phyloP scores from a whole-genome alignment of 2,113 vertebrate species.

The Synchiropus splendidus region DNA sequence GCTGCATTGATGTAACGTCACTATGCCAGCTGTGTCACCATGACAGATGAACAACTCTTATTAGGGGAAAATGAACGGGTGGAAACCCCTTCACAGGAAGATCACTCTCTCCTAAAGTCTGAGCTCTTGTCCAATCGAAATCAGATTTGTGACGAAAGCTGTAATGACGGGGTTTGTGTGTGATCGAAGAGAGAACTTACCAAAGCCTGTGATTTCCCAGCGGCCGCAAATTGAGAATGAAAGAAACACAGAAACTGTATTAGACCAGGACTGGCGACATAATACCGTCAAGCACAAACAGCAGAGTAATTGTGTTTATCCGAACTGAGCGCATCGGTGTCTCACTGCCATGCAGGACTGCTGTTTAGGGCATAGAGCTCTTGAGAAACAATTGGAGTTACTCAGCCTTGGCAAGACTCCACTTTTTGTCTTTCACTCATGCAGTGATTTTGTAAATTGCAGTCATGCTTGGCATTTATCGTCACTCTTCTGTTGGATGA shows the following conservation, averaged over 20 bases:
- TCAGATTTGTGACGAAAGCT: too few species aligned
- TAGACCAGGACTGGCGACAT: slow-evolving; percentile 25
- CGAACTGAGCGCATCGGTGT: slow-evolving; percentile 46
- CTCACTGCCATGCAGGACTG: slow-evolving; percentile 69
- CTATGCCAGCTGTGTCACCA: too few species aligned
- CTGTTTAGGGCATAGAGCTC: slow-evolving; percentile 33
- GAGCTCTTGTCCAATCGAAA: too few species aligned
- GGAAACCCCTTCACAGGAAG: too few species aligned
- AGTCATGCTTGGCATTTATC: slow-evolving; percentile 66
- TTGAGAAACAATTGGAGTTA: slow-evolving; percentile 37
- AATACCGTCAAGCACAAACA: slow-evolving; percentile 35
- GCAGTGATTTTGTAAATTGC: slow-evolving; percentile 58
- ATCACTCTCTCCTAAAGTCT: too few species aligned
- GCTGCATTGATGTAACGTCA: too few species aligned
- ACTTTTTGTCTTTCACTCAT: slow-evolving; percentile 48
- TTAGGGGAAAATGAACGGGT: too few species aligned
- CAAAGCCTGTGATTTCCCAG: slow-evolving; percentile 58
- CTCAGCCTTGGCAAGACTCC: slow-evolving; percentile 45
- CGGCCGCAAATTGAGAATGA: slow-evolving; percentile 17
- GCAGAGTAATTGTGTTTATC: slow-evolving; percentile 32
- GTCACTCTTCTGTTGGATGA: slow-evolving; percentile 48
- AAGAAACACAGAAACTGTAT: slow-evolving; percentile 35
- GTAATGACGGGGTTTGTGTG: too few species aligned
- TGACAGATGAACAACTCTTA: too few species aligned
- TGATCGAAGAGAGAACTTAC: slow-evolving; percentile 36